Evolutionary conservation across 1,140 invertebrate genomes (phyloP).

Genomic region (Drosophila saltans): DNA sequence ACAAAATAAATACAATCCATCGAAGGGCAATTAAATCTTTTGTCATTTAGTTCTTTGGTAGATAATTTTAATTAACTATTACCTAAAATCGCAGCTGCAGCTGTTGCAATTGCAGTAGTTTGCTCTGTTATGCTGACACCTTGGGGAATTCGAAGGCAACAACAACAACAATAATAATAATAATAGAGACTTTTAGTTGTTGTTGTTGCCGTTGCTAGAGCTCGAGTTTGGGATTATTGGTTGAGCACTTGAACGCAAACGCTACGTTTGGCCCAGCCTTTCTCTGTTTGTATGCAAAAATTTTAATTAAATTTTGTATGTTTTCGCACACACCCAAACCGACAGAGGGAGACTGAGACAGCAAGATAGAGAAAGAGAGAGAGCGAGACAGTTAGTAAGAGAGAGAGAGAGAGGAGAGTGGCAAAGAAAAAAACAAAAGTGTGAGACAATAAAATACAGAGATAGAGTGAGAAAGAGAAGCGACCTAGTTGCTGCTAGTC

Average conservation of each 20-base stretch:
- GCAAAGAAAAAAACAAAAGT: too few species aligned
- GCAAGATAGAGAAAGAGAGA: not conserved
- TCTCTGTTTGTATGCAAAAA: constrained; percentile 47
- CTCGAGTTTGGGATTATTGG: not conserved
- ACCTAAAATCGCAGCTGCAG: not conserved
- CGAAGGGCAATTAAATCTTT: not conserved
- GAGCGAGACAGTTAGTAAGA: not conserved
- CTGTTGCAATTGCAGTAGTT: not conserved
- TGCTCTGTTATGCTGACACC: not conserved
- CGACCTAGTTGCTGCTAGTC: constrained; percentile 37
- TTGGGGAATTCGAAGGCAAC: not conserved
- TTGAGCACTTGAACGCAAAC: constrained; percentile 1
- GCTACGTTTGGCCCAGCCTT: constrained; percentile 44
- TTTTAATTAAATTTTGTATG: constrained; percentile 52
- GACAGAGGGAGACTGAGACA: not conserved
- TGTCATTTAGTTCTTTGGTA: not conserved
- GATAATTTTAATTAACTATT: not conserved
- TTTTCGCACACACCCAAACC: constrained; percentile 39
- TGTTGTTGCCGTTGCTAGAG: not conserved
- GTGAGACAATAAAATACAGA: too few species aligned
- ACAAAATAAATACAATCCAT: too few species aligned
- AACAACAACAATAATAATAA: too few species aligned
- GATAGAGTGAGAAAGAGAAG: constrained; percentile 14
- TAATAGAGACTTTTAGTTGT: not conserved
- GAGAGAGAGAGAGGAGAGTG: not conserved